Base-by-base conservation (phyloP, 2,888 invertebrate species). In the Homarus gammarus region DNA sequence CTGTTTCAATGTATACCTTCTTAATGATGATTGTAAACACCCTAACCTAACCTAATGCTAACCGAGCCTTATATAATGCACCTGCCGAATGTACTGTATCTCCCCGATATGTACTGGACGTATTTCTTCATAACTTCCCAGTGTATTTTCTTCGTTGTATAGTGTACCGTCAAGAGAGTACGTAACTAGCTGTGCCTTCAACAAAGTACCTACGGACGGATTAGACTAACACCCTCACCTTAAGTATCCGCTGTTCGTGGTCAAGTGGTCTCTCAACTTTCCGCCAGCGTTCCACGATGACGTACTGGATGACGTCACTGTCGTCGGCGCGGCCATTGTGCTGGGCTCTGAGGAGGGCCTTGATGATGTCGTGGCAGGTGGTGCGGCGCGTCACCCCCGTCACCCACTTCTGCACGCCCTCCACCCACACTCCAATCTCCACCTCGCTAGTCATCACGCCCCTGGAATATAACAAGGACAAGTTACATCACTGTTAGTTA, bases 371-470 rank as follows among this genome's bases (percentile, higher is more conserved):
- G 75, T 96, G 95, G 93, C 97, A 97, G 5, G 97, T 97, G 56
- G 97, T 97, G 92, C 96, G 95, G 15, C 96, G 95, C 82, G 96
- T 95, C 81, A 97, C 96, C 2, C 97, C 97, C 1, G 97, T 96
- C 89, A 97, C 96, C 96, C 97, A 97, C 93, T 97, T 95, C 93
- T 96, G 96, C 93, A 96, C 96, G 2, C 97, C 97, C 89, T 96
- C 95, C 38, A 97, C 96, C 95, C 97, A 95, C 92, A 97, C 96
- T 15, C 96, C 96, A 68, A 97, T 95, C 93, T 96, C 96, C 86
- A 87, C 91, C 78, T 91, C 91, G 56, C 89, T 79, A 27, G 68
- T 86, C 86, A 86, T 86, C 51, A 49, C 86, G 86, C 31, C 78
- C 86, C 86, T 86, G 78, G 31, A 38, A 44, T 6, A 10, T 1